Base-by-base conservation (phyloP, 2,797 vertebrate species). In the Epinephelus malabaricus region DNA sequence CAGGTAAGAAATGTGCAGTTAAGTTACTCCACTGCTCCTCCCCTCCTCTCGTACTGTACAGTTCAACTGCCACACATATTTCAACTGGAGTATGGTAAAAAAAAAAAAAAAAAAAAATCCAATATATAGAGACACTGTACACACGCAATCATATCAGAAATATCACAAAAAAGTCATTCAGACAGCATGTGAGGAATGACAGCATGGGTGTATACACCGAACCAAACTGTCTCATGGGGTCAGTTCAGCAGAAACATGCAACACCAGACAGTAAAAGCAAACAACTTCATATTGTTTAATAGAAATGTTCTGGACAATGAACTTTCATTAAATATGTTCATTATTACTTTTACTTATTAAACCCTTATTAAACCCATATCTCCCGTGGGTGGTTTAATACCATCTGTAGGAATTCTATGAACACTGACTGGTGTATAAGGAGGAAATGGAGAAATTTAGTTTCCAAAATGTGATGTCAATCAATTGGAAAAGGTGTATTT, bases 1-100 rank as follows among this genome's bases (percentile, higher is more conserved):
- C 89, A 87, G 86, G 81, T 94, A 91, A 91, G 94, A 94, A 95
- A 92, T 87, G 63, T 88, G 92, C 69, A 85, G 40, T 12, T 43
- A 66, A 76, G 66, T 67, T 76, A 67, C 70, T 56, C 92, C 40
- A 73, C 72, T 58, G 72, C 58, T 77, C 51, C 43, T 58, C 53
- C 34, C 18, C 68, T 68, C 66, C 58, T 61, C 72, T 70, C n/a
- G 67, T 9, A 18, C 68, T 81, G 76, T 66, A 65, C 49, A 69
- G 49, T 76, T 78, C 61, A 70, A 38, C 62, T 46, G 58, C 17
- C 13, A 54, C 63, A 79, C 56, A 79, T 25, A 21, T 62, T 71
- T 40, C 63, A 67, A 34, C 69, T 68, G 62, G 65, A 78, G 70
- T 70, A 83, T 67, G 71, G 78, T 88, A 86, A 56, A 69, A 90